phyloP scores from a whole-genome alignment of 2,113 vertebrate genomes.

The Falcunculus frontatus region DNA sequence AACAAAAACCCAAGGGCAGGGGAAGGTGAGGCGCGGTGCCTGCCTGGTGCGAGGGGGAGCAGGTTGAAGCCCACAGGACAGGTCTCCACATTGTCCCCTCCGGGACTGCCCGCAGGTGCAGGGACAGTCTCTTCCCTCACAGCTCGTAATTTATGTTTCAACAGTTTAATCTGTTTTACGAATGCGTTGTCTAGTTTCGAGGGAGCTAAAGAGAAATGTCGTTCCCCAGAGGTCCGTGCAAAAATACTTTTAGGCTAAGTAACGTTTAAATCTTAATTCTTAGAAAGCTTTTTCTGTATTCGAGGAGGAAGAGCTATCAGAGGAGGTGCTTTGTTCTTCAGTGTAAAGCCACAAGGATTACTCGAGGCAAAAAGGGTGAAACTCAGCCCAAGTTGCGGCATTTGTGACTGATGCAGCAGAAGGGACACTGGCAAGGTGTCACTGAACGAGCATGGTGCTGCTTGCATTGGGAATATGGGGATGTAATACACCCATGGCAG shows the following conservation, averaged over 20 bases:
- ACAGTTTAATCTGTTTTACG: background rate
- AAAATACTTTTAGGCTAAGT: background rate
- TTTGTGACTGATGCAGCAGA: background rate
- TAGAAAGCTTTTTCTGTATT: background rate
- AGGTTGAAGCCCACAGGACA: background rate
- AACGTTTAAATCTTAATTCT: background rate
- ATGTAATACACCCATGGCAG: rapidly evolving
- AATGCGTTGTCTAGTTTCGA: background rate
- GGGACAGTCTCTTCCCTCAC: background rate
- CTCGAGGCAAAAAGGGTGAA: background rate
- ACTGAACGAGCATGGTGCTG: rapidly evolving
- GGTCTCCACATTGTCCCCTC: background rate
- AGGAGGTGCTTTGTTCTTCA: background rate
- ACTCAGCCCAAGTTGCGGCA: rapidly evolving
- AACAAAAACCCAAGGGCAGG: background rate
- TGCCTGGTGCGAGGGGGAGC: background rate
- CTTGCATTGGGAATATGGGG: rapidly evolving
- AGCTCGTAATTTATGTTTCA: background rate
- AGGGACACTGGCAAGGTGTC: background rate
- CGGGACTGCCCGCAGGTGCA: background rate
- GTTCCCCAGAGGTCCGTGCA: background rate
- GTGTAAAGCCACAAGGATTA: background rate
- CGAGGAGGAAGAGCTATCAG: background rate
- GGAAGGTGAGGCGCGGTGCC: background rate
- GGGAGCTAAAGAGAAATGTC: background rate